These are phyloP conservation scores for Deilephila porcellus DNA, from an alignment of 2,888 invertebrate genomes.

Conservation along the genomic window DNA sequence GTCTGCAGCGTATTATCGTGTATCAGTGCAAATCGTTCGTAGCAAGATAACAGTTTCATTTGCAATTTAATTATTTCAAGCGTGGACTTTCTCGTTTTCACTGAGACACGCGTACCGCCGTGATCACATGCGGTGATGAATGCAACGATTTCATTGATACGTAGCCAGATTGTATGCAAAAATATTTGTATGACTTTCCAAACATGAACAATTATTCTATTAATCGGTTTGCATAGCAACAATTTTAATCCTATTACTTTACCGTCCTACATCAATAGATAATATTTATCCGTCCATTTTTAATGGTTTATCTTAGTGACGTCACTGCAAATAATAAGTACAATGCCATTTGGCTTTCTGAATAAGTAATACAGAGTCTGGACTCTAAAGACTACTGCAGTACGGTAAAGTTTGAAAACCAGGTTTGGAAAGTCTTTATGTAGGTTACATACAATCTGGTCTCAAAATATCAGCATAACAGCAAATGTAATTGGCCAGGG, in stretches of 20 bases:
- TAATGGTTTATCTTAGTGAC: no score
- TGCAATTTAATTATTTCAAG: constrained; percentile 23
- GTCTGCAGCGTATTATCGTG: not conserved
- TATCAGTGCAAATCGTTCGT: constrained; percentile 24
- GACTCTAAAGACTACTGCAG: no score
- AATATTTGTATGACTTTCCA: not conserved
- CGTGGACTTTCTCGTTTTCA: constrained; percentile 23
- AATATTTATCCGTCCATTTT: no score
- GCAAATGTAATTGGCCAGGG: constrained; percentile 13
- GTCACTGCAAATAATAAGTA: no score
- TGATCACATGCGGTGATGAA: constrained; percentile 19
- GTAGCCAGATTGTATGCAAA: constrained; percentile 15
- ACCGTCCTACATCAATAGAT: no score
- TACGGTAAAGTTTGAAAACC: not conserved
- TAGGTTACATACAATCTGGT: constrained; percentile 4
- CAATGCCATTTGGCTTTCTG: no score
- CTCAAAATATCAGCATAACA: not conserved
- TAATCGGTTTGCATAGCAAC: no score
- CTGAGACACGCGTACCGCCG: constrained; percentile 10
- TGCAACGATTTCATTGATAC: constrained; percentile 17
- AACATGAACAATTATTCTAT: not conserved
- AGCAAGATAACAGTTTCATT: constrained; percentile 25
- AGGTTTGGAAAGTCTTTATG: not conserved
- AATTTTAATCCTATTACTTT: no score
- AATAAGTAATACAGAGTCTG: no score